Conservation (phyloP, 2,113 vertebrate genomes). For the Misgurnus anguillicaudatus region DNA sequence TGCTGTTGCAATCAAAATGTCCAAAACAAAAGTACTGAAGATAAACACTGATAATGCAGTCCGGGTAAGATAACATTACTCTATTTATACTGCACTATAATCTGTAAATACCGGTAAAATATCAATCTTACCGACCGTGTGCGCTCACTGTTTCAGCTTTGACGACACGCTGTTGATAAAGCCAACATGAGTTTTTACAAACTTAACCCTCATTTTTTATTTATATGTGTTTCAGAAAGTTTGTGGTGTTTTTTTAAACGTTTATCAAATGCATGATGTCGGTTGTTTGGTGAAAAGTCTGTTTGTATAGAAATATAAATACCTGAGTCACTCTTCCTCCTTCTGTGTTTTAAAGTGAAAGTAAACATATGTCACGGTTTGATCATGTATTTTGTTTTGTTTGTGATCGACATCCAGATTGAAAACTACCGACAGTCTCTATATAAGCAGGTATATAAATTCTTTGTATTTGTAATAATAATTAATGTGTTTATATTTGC, state of each 20-base stretch:
- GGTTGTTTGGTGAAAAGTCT: not conserved
- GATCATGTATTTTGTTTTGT: slow-evolving; percentile 1
- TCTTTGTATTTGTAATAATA: not conserved
- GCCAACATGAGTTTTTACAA: too few species aligned
- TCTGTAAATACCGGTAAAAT: not conserved
- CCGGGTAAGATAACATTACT: slow-evolving; percentile 7
- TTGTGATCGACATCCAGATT: slow-evolving; percentile 68
- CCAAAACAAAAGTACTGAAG: not conserved
- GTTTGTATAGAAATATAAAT: not conserved
- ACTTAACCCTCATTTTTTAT: too few species aligned
- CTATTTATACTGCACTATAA: not conserved
- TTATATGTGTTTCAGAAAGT: too few species aligned
- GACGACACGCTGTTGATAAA: too few species aligned
- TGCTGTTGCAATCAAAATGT: not conserved
- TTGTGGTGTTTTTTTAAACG: too few species aligned
- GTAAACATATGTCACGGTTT: slow-evolving; percentile 2
- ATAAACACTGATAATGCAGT: slow-evolving; percentile 24
- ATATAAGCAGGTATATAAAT: slow-evolving; percentile 73
- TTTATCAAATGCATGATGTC: not conserved
- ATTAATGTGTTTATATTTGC: not conserved
- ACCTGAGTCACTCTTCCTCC: slow-evolving; percentile 28
- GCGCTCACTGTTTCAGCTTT: not conserved
- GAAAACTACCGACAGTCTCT: slow-evolving; percentile 78
- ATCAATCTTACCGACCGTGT: too few species aligned
- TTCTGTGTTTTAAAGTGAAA: slow-evolving; percentile 27